A percentile compares a stretch with the other conserved stretches of the same genome.
Evolutionary conservation across 2,797 vertebrate species (phyloP).

Genomic region (Nannoperca obscura): DNA sequence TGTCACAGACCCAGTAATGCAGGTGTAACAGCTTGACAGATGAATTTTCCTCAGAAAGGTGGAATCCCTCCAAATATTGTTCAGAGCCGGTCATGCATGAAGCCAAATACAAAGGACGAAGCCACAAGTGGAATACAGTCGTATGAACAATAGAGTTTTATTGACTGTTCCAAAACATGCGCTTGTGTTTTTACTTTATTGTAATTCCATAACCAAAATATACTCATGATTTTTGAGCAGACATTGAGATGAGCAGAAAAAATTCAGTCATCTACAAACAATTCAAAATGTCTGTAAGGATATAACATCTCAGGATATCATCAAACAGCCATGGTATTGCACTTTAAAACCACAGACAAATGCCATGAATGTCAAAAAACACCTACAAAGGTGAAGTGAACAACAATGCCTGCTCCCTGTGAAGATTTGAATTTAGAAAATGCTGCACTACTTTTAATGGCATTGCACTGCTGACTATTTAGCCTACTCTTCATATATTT

Average conservation of each 20-base stretch:
- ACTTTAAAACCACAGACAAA: conserved; percentile 11
- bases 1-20: conserved; percentile 22
- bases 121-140: conserved; percentile 73
- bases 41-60: conserved; percentile 29
- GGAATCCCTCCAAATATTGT: conserved; percentile 45
- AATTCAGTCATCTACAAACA: conserved; percentile 36
- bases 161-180: conserved; percentile 67
- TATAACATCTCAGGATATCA: conserved; percentile 30
- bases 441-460: background rate
- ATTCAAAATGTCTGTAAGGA: conserved; percentile 25
- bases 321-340: conserved; percentile 12
- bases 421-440: conserved; percentile 30
- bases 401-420: background rate
- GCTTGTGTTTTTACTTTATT: conserved; percentile 69
- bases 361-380: conserved; percentile 18
- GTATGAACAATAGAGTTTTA: conserved; percentile 77
- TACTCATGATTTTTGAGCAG: conserved; percentile 64
- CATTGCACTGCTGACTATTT: conserved; percentile 15
- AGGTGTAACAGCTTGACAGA: conserved; percentile 35
- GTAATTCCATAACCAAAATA: conserved; percentile 77
- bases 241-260: conserved; percentile 55
- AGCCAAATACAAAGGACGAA: conserved; percentile 63
- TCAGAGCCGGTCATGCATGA: conserved; percentile 58
- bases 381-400: conserved; percentile 15
- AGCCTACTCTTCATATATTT: conserved; percentile 27